phyloP scores from a whole-genome alignment of 2,113 vertebrate species.

The Sigmodon hispidus region DNA sequence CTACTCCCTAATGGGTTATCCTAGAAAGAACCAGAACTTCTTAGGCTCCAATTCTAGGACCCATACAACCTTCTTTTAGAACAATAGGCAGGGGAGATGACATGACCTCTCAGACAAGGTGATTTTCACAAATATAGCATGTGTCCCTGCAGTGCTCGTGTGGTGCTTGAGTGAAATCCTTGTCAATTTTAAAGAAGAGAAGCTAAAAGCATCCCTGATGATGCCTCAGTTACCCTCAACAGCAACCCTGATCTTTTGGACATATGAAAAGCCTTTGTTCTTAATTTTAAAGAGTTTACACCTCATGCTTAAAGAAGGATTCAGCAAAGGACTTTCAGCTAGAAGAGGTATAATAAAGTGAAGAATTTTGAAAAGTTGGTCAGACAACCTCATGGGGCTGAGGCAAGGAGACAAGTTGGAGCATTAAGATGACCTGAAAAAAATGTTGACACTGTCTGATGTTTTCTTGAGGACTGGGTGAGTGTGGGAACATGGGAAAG shows the following conservation, averaged over 20 bases:
- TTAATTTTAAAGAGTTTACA: background rate
- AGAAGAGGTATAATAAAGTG: background rate
- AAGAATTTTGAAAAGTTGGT: background rate
- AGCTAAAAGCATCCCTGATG: background rate
- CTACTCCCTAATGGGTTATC: background rate
- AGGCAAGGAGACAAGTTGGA: background rate
- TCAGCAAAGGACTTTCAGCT: conserved; percentile 6
- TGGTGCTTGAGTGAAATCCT: background rate
- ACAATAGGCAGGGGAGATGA: background rate
- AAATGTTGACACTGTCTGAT: background rate
- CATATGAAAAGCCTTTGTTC: background rate
- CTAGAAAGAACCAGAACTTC: background rate
- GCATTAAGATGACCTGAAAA: background rate
- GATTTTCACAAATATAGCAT: background rate
- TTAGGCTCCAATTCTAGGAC: background rate
- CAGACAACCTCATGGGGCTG: background rate
- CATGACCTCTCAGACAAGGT: background rate
- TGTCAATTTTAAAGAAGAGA: background rate
- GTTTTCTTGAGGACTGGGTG: background rate
- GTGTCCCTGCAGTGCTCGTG: too few species aligned
- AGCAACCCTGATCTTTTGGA: background rate
- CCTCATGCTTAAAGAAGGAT: background rate
- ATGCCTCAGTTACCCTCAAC: background rate
- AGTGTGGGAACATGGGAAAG: background rate
- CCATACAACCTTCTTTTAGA: background rate